phyloP scores from a whole-genome alignment of 2,888 invertebrate genomes.

The Drosophila fulvimacula region DNA sequence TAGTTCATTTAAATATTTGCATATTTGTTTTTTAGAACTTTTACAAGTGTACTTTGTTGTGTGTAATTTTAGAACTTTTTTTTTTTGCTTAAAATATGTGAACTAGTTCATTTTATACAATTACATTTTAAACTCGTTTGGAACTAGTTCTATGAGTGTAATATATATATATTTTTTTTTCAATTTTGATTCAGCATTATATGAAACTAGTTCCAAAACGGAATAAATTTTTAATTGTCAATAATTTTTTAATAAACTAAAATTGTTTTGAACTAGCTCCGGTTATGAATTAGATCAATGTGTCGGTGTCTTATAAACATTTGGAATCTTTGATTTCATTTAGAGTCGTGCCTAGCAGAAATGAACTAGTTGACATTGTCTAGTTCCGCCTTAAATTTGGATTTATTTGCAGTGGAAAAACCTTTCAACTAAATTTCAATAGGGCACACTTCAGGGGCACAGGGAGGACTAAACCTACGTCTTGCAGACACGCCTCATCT shows the following conservation, averaged over 20 bases:
- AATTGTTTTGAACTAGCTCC: neutral
- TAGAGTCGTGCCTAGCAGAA: neutral
- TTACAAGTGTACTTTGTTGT: neutral
- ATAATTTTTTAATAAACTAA: neutral
- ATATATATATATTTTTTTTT: neutral
- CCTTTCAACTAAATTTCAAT: neutral
- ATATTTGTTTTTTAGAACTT: neutral
- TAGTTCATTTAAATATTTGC: neutral
- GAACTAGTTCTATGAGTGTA: neutral
- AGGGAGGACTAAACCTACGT: constrained; percentile 4
- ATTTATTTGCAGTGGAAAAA: neutral
- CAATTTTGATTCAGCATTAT: neutral
- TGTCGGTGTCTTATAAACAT: neutral
- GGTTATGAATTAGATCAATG: neutral
- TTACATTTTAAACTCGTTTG: neutral
- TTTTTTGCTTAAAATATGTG: neutral
- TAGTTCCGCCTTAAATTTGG: constrained; percentile 9
- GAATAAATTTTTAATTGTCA: neutral
- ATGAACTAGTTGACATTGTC: neutral
- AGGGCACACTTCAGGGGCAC: neutral
- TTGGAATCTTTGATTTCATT: constrained; percentile 1
- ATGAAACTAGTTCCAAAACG: neutral
- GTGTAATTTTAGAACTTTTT: constrained; percentile 9
- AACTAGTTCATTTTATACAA: neutral
- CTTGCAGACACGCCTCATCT: neutral